These are phyloP conservation scores for Kryptolebias ocellatus DNA, from an alignment of 2,797 vertebrate genomes.

Conservation along the genomic window DNA sequence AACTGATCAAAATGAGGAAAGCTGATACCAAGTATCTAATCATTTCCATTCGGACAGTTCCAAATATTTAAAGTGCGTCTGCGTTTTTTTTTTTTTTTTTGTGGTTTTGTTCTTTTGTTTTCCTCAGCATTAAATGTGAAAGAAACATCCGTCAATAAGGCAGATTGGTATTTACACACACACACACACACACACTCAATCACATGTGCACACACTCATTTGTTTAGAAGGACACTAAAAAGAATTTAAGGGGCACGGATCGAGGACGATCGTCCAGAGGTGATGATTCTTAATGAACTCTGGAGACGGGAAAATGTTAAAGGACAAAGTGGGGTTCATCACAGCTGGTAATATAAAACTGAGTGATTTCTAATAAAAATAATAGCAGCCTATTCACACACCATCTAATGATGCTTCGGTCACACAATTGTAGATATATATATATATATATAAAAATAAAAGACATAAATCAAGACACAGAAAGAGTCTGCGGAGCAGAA, in stretches of 20 bases:
- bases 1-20: slow-evolving; percentile 93
- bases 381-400: slow-evolving; percentile 85
- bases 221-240: slow-evolving; percentile 61
- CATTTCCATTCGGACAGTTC: slow-evolving; percentile 87
- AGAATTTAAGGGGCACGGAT: slow-evolving; percentile 36
- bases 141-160: slow-evolving; percentile 82
- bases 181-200: slow-evolving; percentile 53
- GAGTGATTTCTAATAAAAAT: slow-evolving; percentile 63
- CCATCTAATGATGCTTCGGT: slow-evolving; percentile 65
- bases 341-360: slow-evolving; percentile 68
- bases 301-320: slow-evolving; percentile 26
- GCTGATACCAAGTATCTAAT: slow-evolving; percentile 96
- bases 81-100: slow-evolving; percentile 67
- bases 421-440: slow-evolving; percentile 49
- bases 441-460: slow-evolving; percentile 5
- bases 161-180: slow-evolving; percentile 72
- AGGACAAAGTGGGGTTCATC: slow-evolving; percentile 55
- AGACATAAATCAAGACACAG: slow-evolving; percentile 50
- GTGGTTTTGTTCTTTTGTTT: slow-evolving; percentile 41
- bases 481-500: slow-evolving; percentile 30
- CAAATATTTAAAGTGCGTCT: slow-evolving; percentile 98
- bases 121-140: slow-evolving; percentile 78
- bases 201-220: slow-evolving; percentile 52
- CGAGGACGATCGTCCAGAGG: slow-evolving; percentile 46
- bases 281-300: slow-evolving; percentile 42